phyloP scores from a whole-genome alignment of 1,140 invertebrate genomes.

The Trachelipus rathkii region DNA sequence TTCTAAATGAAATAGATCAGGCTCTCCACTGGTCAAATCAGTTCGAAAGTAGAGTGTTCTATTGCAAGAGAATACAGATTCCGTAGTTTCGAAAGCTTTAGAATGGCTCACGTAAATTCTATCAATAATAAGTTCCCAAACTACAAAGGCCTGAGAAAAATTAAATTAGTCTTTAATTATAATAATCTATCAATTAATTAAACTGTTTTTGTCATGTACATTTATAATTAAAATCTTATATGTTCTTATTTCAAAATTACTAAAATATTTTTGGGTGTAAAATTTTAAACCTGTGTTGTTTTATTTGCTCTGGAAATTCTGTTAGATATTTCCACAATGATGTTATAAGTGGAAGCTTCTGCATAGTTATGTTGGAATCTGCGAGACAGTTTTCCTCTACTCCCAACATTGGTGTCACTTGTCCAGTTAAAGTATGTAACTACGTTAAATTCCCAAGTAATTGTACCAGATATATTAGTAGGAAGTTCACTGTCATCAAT shows the following conservation, averaged over 20 bases:
- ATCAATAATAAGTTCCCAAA: not conserved
- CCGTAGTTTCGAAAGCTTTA: not conserved
- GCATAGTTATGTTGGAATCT: not conserved
- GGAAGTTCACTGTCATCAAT: not conserved
- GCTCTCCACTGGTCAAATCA: too few relatives aligned
- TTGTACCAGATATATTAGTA: not conserved
- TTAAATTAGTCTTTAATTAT: not conserved
- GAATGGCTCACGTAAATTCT: constrained; percentile 7
- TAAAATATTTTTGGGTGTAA: not conserved
- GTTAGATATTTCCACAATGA: not conserved
- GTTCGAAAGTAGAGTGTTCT: too few relatives aligned
- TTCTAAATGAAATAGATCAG: too few relatives aligned
- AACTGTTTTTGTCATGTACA: too few relatives aligned
- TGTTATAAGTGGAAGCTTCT: not conserved
- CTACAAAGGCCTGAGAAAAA: not conserved
- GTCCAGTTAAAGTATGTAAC: not conserved
- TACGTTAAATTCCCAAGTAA: not conserved
- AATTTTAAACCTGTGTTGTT: not conserved
- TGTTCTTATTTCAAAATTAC: too few relatives aligned
- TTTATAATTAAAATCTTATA: too few relatives aligned
- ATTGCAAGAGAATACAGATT: too few relatives aligned
- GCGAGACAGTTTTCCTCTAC: not conserved
- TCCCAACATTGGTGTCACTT: not conserved
- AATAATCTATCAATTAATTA: too few relatives aligned
- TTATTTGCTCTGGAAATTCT: not conserved